These are phyloP conservation scores for Peromyscus californicus DNA, from an alignment of 2,113 vertebrate species.

Conservation along the genomic window DNA sequence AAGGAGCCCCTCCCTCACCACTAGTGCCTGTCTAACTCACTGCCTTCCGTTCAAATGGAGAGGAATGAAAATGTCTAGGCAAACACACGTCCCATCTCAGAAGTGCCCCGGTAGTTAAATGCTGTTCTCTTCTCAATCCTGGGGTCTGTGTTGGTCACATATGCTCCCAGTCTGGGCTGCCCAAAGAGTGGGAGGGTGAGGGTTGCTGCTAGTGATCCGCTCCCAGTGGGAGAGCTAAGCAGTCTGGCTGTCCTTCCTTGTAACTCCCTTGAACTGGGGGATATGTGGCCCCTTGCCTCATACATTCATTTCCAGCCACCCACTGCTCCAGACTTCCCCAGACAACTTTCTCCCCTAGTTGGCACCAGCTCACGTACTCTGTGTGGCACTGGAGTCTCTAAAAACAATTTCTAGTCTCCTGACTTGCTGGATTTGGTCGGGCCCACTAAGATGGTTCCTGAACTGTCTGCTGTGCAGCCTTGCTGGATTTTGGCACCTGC, in stretches of 20 bases:
- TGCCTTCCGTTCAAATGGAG: too few relatives aligned
- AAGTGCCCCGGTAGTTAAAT: background rate
- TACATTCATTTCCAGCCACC: background rate
- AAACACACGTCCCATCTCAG: background rate
- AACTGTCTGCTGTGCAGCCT: background rate
- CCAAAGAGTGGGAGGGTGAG: background rate
- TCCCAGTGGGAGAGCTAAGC: background rate
- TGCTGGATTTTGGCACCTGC: background rate
- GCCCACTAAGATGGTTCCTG: background rate
- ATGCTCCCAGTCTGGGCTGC: background rate
- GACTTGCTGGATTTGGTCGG: background rate
- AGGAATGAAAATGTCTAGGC: background rate
- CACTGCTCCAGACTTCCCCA: background rate
- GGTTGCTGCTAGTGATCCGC: background rate
- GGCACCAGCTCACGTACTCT: background rate
- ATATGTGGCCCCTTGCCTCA: background rate
- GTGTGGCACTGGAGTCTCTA: background rate
- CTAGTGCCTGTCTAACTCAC: background rate
- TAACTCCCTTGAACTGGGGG: background rate
- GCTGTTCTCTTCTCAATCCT: background rate
- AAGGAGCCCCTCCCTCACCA: background rate
- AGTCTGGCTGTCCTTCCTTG: background rate
- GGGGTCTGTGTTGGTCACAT: background rate
- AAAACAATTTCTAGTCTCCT: background rate
- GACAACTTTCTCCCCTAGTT: background rate